Conservation (phyloP, 53 echinoderm and acorn worm species). For the Apostichopus leukothele region DNA sequence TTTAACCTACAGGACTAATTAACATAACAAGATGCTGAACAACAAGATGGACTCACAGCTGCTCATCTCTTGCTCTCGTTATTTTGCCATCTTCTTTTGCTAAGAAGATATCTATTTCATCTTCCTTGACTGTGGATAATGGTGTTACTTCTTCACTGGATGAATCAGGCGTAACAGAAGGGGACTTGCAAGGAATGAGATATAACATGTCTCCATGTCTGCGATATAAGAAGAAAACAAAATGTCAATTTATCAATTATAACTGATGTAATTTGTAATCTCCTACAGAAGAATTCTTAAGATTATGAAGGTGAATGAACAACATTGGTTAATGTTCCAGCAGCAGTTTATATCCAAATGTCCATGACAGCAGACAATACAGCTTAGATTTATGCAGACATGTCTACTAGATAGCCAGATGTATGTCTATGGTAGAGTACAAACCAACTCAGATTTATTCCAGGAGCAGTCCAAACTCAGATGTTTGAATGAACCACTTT, state of each 20-base stretch:
- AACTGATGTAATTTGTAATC: not conserved
- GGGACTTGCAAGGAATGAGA: constrained; percentile 55
- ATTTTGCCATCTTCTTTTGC: constrained; percentile 86
- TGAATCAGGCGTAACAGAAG: constrained; percentile 43
- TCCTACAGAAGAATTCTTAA: not conserved
- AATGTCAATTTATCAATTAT: not conserved
- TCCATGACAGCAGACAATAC: too few relatives aligned
- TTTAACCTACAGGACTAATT: too few relatives aligned
- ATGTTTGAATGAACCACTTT: too few relatives aligned
- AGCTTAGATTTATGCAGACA: too few relatives aligned
- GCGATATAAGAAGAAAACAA: not conserved
- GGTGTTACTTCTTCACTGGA: constrained; percentile 15
- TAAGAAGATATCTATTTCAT: constrained; percentile 89
- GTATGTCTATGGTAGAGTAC: too few relatives aligned
- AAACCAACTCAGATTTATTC: too few relatives aligned
- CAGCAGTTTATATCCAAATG: too few relatives aligned
- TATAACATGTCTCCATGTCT: constrained; percentile 98
- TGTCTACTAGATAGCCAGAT: too few relatives aligned
- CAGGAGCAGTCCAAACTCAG: too few relatives aligned
- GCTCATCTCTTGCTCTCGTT: constrained; percentile 81
- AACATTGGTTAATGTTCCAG: too few relatives aligned
- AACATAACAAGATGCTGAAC: not conserved
- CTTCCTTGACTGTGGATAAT: constrained; percentile 59
- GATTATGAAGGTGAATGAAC: not conserved
- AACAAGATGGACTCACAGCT: constrained; percentile 70